phyloP scores from a whole-genome alignment of 1,140 invertebrate genomes.

The Philotrypesis tridentata region DNA sequence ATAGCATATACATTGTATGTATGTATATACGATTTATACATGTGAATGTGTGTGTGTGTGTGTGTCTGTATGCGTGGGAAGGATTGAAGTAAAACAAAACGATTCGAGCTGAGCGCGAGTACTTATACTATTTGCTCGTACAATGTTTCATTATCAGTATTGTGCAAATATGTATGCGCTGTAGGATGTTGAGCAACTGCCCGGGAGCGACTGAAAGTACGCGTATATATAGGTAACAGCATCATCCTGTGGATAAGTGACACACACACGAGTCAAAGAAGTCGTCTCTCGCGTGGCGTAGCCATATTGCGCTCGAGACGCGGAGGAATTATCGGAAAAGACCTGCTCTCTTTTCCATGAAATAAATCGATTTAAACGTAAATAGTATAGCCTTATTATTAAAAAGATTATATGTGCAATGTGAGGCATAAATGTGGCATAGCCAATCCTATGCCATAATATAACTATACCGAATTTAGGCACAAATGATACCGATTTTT shows the following conservation, averaged over 20 bases:
- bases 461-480: no score
- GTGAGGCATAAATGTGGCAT: no score
- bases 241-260: no score
- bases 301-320: background rate
- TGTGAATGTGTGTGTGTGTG: background rate
- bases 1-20: no score
- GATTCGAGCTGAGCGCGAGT: background rate
- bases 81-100: conserved; percentile 22
- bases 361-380: no score
- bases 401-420: no score
- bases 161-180: background rate
- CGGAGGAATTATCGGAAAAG: background rate
- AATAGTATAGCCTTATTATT: no score
- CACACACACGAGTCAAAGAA: background rate
- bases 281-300: no score
- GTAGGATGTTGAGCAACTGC: background rate
- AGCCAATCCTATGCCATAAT: no score
- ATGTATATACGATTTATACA: background rate
- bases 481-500: no score
- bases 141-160: conserved; percentile 29
- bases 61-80: background rate
- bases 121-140: background rate
- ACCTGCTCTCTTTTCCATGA: background rate
- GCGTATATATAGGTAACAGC: background rate
- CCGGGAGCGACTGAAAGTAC: background rate